These are phyloP conservation scores for Morinoia aosen DNA, from an alignment of 2,888 invertebrate genomes.

Conservation along the genomic window DNA sequence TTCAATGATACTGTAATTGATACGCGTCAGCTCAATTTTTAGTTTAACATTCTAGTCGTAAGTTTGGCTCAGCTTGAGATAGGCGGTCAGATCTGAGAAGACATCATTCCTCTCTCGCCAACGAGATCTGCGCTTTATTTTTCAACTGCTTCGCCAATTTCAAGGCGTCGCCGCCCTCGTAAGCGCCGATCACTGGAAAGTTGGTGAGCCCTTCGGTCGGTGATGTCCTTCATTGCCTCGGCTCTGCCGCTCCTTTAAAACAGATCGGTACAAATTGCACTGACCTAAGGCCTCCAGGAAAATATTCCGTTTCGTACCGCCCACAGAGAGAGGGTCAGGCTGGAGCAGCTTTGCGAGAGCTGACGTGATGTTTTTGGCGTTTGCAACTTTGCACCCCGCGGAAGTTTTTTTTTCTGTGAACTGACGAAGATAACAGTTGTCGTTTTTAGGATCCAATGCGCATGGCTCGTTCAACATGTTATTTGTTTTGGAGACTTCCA, in stretches of 20 bases:
- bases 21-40: no score
- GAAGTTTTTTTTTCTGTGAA: not conserved
- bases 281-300: not conserved
- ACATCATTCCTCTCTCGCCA: not conserved
- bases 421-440: not conserved
- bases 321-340: not conserved
- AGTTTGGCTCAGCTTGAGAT: not conserved
- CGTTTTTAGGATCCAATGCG: not conserved
- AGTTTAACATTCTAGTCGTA: not conserved
- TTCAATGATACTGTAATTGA: no score
- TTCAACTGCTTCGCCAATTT: constrained; percentile 19
- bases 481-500: not conserved
- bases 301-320: not conserved
- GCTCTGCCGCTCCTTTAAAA: not conserved
- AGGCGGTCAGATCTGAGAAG: not conserved
- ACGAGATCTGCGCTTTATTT: constrained; percentile 7
- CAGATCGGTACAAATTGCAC: not conserved
- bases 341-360: not conserved
- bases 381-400: no score
- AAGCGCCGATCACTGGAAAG: not conserved
- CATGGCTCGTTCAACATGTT: not conserved
- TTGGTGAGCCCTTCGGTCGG: not conserved
- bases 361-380: not conserved
- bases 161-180: not conserved
- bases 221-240: not conserved